A percentile compares a stretch with the other conserved stretches of the same genome.
These are phyloP conservation scores for Euschistus heros DNA, from an alignment of 1,140 invertebrate genomes.

Conservation along the genomic window DNA sequence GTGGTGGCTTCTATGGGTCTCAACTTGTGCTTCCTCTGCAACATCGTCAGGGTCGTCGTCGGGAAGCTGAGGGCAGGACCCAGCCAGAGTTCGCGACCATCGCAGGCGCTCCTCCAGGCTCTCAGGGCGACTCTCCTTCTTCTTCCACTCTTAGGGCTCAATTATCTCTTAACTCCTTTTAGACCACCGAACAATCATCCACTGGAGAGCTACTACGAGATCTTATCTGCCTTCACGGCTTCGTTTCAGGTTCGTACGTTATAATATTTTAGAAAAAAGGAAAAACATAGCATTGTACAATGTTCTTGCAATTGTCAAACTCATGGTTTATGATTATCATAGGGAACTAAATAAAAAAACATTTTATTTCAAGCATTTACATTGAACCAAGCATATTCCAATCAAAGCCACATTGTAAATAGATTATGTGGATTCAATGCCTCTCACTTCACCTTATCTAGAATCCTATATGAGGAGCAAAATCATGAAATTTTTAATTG, in stretches of 20 bases:
- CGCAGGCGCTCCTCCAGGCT: conserved; percentile 38
- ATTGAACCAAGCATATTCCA: not conserved
- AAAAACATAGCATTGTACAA: conserved; percentile 20
- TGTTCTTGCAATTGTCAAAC: no score
- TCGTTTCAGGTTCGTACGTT: conserved; percentile 65
- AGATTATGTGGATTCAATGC: no score
- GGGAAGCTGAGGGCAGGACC: conserved; percentile 65
- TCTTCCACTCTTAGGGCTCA: conserved; percentile 68
- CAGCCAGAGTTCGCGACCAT: conserved; percentile 42
- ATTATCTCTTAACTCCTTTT: conserved; percentile 83
- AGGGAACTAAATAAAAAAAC: no score
- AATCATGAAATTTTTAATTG: no score
- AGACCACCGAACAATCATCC: conserved; percentile 57
- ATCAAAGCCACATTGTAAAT: no score
- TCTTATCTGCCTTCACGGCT: conserved; percentile 68
- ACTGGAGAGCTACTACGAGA: conserved; percentile 68
- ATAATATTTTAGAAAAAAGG: not conserved
- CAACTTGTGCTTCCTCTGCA: conserved; percentile 82
- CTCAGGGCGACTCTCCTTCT: conserved; percentile 80
- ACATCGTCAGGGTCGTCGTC: conserved; percentile 85
- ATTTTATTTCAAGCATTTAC: not conserved
- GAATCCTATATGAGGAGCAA: no score
- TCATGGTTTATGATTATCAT: no score
- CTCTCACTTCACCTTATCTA: no score
- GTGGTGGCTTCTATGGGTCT: conserved; percentile 68